Conservation (phyloP, 2,888 invertebrate genomes). For the Trichacis sp. region DNA sequence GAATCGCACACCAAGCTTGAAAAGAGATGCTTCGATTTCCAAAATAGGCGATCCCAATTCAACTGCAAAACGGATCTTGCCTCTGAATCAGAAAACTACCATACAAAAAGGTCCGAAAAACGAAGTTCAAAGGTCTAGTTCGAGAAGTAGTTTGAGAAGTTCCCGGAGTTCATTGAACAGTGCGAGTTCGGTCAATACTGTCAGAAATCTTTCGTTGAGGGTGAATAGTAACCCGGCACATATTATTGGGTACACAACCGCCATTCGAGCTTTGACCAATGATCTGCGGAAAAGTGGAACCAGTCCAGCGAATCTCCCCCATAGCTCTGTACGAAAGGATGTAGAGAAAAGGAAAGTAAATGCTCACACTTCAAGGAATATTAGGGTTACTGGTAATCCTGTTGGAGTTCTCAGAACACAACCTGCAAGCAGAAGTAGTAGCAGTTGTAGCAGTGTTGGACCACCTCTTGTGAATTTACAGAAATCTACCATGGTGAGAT, state of each 20-base stretch:
- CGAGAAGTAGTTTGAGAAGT: conserved; percentile 83
- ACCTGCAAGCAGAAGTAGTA: conserved; percentile 73
- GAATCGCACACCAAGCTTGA: conserved; percentile 54
- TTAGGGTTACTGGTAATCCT: conserved; percentile 29
- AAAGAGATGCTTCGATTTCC: conserved; percentile 42
- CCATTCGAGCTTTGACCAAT: conserved; percentile 69
- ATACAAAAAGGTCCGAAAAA: conserved; percentile 55
- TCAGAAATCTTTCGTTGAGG: conserved; percentile 72
- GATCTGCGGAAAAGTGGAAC: conserved; percentile 60
- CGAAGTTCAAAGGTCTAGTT: conserved; percentile 82
- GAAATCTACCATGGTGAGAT: conserved; percentile 46
- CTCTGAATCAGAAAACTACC: conserved; percentile 32
- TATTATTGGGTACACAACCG: conserved; percentile 71
- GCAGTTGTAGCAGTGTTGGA: conserved; percentile 74
- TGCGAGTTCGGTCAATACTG: conserved; percentile 82
- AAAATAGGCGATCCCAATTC: conserved; percentile 25
- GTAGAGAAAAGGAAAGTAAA: conserved; percentile 41
- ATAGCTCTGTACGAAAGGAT: conserved; percentile 34
- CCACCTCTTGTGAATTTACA: conserved; percentile 62
- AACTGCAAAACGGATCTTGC: conserved; percentile 15
- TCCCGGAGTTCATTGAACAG: conserved; percentile 88
- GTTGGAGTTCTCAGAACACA: conserved; percentile 63
- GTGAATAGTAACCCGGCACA: conserved; percentile 64
- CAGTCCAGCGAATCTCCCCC: conserved; percentile 20
- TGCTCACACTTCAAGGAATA: conserved; percentile 21